phyloP scores from a whole-genome alignment of 2,888 invertebrate species.

The Nasonia oneida region DNA sequence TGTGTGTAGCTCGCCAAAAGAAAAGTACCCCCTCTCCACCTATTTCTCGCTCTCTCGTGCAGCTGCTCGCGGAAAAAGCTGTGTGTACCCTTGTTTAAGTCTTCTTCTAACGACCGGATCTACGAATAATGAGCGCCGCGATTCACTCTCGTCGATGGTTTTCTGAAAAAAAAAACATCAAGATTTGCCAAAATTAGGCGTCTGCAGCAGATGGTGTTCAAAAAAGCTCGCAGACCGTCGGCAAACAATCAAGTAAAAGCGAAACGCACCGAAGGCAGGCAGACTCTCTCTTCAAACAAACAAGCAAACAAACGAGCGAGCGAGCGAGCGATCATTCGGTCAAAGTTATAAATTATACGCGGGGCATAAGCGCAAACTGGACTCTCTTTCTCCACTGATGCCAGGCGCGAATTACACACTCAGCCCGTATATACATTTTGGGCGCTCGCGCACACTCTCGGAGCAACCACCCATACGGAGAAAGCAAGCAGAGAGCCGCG shows the following conservation, averaged over 20 bases:
- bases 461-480: not conserved
- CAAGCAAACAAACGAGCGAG: slow-evolving; percentile 2
- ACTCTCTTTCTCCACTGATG: not conserved
- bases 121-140: not conserved
- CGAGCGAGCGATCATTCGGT: slow-evolving; percentile 1
- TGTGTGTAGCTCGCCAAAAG: slow-evolving; percentile 24
- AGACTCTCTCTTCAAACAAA: not conserved
- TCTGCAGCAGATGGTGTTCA: no score
- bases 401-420: slow-evolving; percentile 45
- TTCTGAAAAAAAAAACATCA: not conserved
- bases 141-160: not conserved
- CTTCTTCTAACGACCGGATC: not conserved
- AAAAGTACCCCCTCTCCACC: not conserved
- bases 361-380: not conserved
- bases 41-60: not conserved
- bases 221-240: not conserved
- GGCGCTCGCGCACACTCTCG: not conserved
- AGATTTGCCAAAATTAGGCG: no score
- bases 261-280: not conserved
- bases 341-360: slow-evolving; percentile 51
- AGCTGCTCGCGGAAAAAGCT: not conserved
- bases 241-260: slow-evolving; percentile 38
- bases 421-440: not conserved
- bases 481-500: not conserved
- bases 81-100: not conserved